Percentiles rank a stretch among this genome's conserved stretches.
These are phyloP conservation scores for Agonopterix arenella DNA, from an alignment of 2,888 invertebrate genomes.

Conservation along the genomic window DNA sequence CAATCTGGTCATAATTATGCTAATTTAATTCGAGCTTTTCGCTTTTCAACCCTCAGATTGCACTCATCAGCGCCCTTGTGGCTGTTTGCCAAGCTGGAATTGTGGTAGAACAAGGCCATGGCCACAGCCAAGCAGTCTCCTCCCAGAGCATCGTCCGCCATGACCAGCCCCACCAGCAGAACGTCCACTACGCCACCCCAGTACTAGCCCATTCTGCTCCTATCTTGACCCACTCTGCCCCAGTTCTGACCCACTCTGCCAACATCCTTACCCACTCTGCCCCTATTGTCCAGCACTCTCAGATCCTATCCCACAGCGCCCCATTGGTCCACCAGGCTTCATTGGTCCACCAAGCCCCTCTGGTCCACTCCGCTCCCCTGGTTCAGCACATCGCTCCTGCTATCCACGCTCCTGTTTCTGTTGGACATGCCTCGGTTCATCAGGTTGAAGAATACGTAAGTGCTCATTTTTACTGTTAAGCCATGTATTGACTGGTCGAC, in stretches of 20 bases:
- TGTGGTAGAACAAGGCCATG: constrained; percentile 46
- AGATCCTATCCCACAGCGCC: constrained; percentile 10
- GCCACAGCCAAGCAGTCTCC: constrained; percentile 46
- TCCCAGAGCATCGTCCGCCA: constrained; percentile 64
- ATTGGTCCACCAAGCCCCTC: constrained; percentile 6
- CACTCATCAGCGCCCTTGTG: constrained; percentile 54
- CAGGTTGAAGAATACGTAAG: constrained; percentile 30
- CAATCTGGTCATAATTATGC: not conserved
- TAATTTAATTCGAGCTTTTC: not conserved
- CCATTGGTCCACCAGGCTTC: constrained; percentile 10
- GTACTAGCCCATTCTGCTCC: constrained; percentile 17
- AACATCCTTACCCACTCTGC: constrained; percentile 7
- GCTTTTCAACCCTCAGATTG: constrained; percentile 37
- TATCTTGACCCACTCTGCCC: constrained; percentile 16
- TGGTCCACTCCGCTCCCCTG: constrained; percentile 11
- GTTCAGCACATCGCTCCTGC: constrained; percentile 11
- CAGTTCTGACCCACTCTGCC: constrained; percentile 14
- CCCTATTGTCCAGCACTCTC: constrained; percentile 10
- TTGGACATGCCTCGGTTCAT: constrained; percentile 32
- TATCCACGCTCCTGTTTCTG: constrained; percentile 8
- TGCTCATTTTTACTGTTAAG: too few relatives aligned
- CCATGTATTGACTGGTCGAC: too few relatives aligned
- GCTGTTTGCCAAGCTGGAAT: constrained; percentile 65
- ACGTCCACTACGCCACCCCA: constrained; percentile 25
- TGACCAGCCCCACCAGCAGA: constrained; percentile 45